Base-by-base conservation (phyloP, 2,113 vertebrate species). In the Anolis carolinensis region DNA sequence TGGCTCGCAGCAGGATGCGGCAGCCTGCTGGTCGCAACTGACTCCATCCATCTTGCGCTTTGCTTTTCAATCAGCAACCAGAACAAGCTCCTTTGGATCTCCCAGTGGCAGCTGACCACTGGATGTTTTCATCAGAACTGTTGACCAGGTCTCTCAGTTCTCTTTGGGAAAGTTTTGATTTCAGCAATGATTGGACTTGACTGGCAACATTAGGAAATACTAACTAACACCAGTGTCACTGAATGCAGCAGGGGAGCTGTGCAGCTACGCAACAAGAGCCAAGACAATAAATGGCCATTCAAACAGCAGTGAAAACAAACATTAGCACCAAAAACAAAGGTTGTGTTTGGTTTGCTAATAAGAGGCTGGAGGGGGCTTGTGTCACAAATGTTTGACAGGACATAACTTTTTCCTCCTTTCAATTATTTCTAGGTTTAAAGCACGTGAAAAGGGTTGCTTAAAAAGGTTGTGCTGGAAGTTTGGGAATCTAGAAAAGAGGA, bases 11-110 rank as follows among this genome's bases (percentile, higher is more conserved):
- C 96, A 87, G 96, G 96, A 92, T 91, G 87, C 94, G 87, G 89
- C 5, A 91, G 94, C 96, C 95, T 94, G 95, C 95, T 92, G 94
- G 89, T 94, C 93, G 68, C 94, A 93, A 92, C 93, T 90, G 93
- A 94, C 95, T 95, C 93, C 96, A 96, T 96, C 96, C 95, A 95
- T 96, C 96, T 97, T 95, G 91, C 95, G 91, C 90, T 82, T 90
- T 91, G 95, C 95, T 95, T 96, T 96, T 95, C 93, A 95, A 95
- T 82, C 92, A 93, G 91, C 90, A 52, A 93, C 85, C 92, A 92
- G 95, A 95, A 87, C 84, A 74, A 93, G 93, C 84, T 84, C 93
- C 91, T 94, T 92, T 95, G 94, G 94, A 95, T 94, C 95, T 92
- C 95, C 1, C 11, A n/a, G 84, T 21, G 86, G 92, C 95, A 55